A percentile compares a stretch with the other conserved stretches of the same genome.
These are phyloP conservation scores for Danaus melanippus DNA, from an alignment of 1,140 invertebrate species.

Conservation along the genomic window DNA sequence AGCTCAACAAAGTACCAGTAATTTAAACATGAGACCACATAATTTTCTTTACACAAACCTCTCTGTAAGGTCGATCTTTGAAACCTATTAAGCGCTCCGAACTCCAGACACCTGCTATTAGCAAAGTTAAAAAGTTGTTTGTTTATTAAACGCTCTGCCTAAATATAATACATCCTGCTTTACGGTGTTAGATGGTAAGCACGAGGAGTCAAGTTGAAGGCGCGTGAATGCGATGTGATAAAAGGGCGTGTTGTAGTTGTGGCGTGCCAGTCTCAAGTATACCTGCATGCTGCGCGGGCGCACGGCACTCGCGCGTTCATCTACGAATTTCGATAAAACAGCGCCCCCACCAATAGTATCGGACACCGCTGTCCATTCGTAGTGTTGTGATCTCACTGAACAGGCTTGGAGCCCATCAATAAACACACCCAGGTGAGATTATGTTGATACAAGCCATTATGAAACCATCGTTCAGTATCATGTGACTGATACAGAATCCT, in stretches of 20 bases:
- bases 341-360: conserved; percentile 35
- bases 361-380: conserved; percentile 37
- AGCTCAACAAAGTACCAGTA: no score
- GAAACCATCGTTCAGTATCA: conserved; percentile 41
- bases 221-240: conserved; percentile 60
- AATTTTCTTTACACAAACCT: no score
- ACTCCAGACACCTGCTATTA: no score
- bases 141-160: no score
- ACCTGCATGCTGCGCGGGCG: conserved; percentile 47
- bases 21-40: no score
- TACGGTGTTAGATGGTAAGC: conserved; percentile 19
- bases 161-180: conserved; percentile 8
- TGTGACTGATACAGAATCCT: conserved; percentile 28
- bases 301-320: conserved; percentile 30
- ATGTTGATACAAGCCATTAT: conserved; percentile 38
- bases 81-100: no score
- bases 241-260: conserved; percentile 47
- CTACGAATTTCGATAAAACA: conserved; percentile 31
- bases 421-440: conserved; percentile 44
- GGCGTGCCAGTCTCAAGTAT: conserved; percentile 54
- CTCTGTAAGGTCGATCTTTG: no score
- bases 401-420: conserved; percentile 23
- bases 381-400: conserved; percentile 50
- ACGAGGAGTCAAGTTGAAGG: conserved; percentile 57
- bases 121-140: no score